Percentiles rank a stretch among this genome's conserved stretches.
These are phyloP conservation scores for Stomatorhinus walkeri DNA, from an alignment of 2,797 vertebrate species.

Conservation along the genomic window DNA sequence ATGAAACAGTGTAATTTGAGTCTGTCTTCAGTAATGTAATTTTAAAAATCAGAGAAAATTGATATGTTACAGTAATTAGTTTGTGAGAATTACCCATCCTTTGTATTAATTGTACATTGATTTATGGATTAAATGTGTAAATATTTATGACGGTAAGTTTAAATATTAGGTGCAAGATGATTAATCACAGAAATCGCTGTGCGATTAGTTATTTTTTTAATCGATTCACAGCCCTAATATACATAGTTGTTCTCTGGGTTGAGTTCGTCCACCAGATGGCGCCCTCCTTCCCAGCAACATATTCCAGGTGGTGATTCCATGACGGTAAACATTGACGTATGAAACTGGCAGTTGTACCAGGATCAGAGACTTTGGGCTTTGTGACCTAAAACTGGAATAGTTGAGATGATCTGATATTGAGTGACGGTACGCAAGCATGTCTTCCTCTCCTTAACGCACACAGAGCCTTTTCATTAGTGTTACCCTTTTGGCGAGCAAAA, in stretches of 20 bases:
- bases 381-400: background rate
- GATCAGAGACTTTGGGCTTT: background rate
- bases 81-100: background rate
- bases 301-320: background rate
- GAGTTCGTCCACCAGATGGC: background rate
- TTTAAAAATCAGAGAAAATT: background rate
- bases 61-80: background rate
- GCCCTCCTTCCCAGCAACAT: background rate
- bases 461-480: background rate
- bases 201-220: background rate
- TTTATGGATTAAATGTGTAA: background rate
- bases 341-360: background rate
- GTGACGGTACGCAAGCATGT: no score
- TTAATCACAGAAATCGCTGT: background rate
- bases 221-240: background rate
- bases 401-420: background rate
- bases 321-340: background rate
- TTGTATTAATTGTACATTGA: background rate
- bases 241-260: background rate
- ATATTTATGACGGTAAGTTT: background rate
- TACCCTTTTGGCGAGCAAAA: background rate
- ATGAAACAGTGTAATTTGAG: background rate
- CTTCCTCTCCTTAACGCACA: background rate
- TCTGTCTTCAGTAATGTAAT: background rate
- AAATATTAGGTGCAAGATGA: background rate